A percentile compares a stretch with the other conserved stretches of the same genome.
Conservation (phyloP, 2,888 invertebrate genomes). For the Sarcophaga rosellei region DNA sequence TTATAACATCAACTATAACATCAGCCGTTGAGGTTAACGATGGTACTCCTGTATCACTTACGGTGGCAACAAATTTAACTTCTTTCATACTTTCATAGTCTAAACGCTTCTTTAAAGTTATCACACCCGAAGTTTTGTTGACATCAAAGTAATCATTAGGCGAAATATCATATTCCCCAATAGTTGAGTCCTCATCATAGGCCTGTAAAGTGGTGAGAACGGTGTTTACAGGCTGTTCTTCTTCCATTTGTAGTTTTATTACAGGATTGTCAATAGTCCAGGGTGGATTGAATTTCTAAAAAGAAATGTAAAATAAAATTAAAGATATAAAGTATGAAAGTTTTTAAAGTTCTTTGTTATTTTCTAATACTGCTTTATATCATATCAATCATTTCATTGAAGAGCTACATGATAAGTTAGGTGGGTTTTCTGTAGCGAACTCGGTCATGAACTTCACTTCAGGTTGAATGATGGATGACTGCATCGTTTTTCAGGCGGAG, state of each 20-base stretch:
- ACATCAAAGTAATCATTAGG: conserved; percentile 90
- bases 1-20: conserved; percentile 89
- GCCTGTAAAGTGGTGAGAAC: conserved; percentile 89
- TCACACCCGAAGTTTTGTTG: conserved; percentile 89
- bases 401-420: too few relatives aligned
- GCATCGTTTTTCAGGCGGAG: too few relatives aligned
- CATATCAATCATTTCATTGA: too few relatives aligned
- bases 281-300: conserved; percentile 86
- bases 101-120: conserved; percentile 88
- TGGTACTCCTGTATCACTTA: conserved; percentile 93
- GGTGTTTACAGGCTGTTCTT: conserved; percentile 91
- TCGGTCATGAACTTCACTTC: too few relatives aligned
- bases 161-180: conserved; percentile 86
- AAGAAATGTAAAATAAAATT: conserved; percentile 48
- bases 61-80: conserved; percentile 90
- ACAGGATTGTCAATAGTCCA: conserved; percentile 86
- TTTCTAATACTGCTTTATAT: too few relatives aligned
- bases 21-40: conserved; percentile 89
- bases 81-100: conserved; percentile 91
- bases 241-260: conserved; percentile 86
- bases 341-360: background rate
- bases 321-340: background rate
- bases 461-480: too few relatives aligned
- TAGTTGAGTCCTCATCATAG: conserved; percentile 91
- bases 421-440: too few relatives aligned